Evolutionary conservation across 2,797 vertebrate genomes (phyloP).

Genomic region (Agapornis canus): DNA sequence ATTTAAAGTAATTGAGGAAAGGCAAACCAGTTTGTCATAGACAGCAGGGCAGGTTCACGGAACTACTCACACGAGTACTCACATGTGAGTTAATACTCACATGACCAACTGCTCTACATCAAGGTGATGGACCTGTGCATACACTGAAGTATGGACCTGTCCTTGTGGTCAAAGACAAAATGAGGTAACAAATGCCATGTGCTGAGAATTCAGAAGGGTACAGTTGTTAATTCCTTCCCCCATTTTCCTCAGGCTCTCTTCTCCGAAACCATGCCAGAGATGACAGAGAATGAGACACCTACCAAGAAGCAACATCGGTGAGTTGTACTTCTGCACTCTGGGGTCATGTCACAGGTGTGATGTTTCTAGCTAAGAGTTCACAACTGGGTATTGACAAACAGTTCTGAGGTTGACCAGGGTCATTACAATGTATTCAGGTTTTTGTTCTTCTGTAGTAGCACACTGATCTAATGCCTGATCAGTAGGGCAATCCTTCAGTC

Average conservation of each 20-base stretch:
- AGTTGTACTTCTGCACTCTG: not conserved
- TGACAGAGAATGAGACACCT: constrained; percentile 92
- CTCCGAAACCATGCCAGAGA: constrained; percentile 93
- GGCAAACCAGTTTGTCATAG: not conserved
- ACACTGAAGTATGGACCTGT: rapidly evolving
- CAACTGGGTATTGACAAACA: not conserved
- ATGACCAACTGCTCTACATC: not conserved
- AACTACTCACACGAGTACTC: not conserved
- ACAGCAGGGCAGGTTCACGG: not conserved
- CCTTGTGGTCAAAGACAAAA: not conserved
- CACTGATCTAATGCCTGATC: not conserved
- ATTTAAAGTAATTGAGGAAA: not conserved
- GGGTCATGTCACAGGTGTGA: rapidly evolving
- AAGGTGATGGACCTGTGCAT: not conserved
- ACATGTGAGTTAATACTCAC: not conserved
- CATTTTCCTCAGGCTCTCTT: constrained; percentile 76
- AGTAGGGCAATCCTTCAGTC: not conserved
- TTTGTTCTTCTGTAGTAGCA: not conserved
- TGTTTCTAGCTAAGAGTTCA: not conserved
- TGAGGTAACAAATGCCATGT: rapidly evolving
- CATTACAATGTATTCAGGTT: not conserved
- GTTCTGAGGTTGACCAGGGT: not conserved
- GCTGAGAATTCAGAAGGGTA: not conserved
- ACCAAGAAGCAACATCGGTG: constrained; percentile 90
- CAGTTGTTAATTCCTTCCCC: constrained; percentile 8